Percentiles rank a stretch among this genome's conserved stretches.
Evolutionary conservation across 1,140 invertebrate species (phyloP).

Genomic region (Sesamia nonagrioides): DNA sequence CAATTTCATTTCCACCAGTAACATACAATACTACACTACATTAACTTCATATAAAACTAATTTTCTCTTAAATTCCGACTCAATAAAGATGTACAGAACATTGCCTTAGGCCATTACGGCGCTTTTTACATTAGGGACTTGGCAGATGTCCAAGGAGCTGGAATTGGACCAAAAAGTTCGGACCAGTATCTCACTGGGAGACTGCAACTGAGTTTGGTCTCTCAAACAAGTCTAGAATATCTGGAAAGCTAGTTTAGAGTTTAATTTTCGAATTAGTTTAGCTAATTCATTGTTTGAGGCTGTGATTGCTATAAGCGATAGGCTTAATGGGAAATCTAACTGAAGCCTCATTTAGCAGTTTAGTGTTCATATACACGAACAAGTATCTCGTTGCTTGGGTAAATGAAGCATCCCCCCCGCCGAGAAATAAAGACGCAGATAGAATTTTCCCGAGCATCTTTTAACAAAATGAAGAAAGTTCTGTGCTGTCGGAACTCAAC

Average conservation of each 20-base stretch:
- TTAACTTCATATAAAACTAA: slow-evolving; percentile 42
- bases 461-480: too few relatives aligned
- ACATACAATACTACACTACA: slow-evolving; percentile 12
- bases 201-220: slow-evolving; percentile 9
- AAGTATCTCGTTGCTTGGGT: too few relatives aligned
- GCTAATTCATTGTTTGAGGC: background rate
- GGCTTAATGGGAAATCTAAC: too few relatives aligned
- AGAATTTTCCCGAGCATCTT: too few relatives aligned
- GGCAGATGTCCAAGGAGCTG: slow-evolving; percentile 17
- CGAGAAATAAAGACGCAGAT: too few relatives aligned
- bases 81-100: slow-evolving; percentile 44
- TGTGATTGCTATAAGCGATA: too few relatives aligned
- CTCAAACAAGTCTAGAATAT: slow-evolving; percentile 8
- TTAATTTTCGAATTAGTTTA: slow-evolving; percentile 15
- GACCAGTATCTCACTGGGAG: background rate
- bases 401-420: too few relatives aligned
- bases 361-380: too few relatives aligned
- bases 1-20: background rate
- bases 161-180: slow-evolving; percentile 8
- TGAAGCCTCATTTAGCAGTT: too few relatives aligned
- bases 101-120: slow-evolving; percentile 24
- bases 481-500: too few relatives aligned
- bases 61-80: slow-evolving; percentile 42
- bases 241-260: background rate
- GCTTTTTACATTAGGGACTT: slow-evolving; percentile 40